A percentile compares a stretch with the other conserved stretches of the same genome.
phyloP scores from a whole-genome alignment of 2,888 invertebrate species.

The Pilophorus perplexus region DNA sequence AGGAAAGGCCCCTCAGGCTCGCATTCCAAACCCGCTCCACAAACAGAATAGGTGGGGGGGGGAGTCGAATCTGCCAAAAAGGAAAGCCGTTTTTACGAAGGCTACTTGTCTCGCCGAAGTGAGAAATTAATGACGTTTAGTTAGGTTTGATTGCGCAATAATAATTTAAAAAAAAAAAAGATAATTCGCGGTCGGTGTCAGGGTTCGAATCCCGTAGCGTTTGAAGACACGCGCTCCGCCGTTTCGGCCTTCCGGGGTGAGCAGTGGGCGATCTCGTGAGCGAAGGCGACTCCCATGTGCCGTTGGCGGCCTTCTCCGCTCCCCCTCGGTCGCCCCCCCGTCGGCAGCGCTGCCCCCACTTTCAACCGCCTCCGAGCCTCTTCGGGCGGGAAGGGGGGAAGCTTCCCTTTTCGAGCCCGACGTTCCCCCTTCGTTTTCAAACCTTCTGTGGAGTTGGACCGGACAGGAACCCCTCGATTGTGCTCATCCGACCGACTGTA shows the following conservation, averaged over 20 bases:
- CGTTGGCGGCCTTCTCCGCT: conserved; percentile 10
- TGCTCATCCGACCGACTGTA: not conserved
- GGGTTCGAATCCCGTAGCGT: too few species aligned
- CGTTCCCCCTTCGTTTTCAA: conserved; percentile 15
- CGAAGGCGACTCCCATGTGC: conserved; percentile 33
- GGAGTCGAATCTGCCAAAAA: too few species aligned
- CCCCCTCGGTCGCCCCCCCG: conserved; percentile 3
- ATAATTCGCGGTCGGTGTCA: too few species aligned
- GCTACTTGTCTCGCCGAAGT: too few species aligned
- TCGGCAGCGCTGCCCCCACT: not conserved
- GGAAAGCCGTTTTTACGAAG: too few species aligned
- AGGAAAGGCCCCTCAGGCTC: too few species aligned
- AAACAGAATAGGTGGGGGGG: too few species aligned
- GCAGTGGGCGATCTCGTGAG: conserved; percentile 41
- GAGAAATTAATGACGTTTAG: too few species aligned
- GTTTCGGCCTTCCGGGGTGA: conserved; percentile 7
- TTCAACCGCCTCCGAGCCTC: not conserved
- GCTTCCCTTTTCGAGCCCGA: not conserved
- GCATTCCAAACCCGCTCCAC: too few species aligned
- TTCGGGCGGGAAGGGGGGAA: not conserved
- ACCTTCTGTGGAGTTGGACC: conserved; percentile 35
- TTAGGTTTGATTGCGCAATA: too few species aligned
- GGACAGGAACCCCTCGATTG: conserved; percentile 5
- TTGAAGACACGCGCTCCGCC: not conserved
- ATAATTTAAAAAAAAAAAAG: too few species aligned